Base-by-base conservation (phyloP, 1,140 invertebrate species). In the Drosophila fuyamai region DNA sequence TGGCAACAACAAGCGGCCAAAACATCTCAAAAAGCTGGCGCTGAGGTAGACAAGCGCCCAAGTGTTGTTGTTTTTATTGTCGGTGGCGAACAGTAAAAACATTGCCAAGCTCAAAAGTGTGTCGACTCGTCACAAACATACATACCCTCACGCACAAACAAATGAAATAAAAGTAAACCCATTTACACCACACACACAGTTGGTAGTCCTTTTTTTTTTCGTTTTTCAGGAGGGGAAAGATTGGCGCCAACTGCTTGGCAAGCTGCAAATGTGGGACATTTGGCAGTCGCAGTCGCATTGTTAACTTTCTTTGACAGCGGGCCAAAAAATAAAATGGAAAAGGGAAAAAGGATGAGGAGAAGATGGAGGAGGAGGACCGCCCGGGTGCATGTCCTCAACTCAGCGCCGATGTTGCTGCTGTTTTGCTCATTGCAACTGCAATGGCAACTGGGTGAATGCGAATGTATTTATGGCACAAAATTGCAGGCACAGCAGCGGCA, bases 141-240 rank as follows among this genome's bases (percentile, higher is more conserved):
- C 48, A 44, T 53, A 72, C 40, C 32, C 63, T 43, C 65, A 75
- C 65, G 53, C 81, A 83, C 58, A 76, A 73, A 82, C 79, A 88
- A 88, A 88, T 88, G 83, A 88, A 89, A 88, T 88, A 88, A 88
- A 88, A 88, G 84, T 88, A 88, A 89, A 88, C 84, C 84, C 80
- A 88, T 88, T 88, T 88, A 88, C 84, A 89, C 80, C 84, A 80
- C 77, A 86, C 58, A 57, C 62, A 72, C 63, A 59, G 35, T 54
- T 7, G 62, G 16, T 14, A 41, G 38, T 23, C 48, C 48, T 51
- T 35, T 32, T 51, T 50, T 29, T 32, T 32, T 14, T 51, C 3
- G 1, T 16, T 32, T 50, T 29, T n/a, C n/a, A n/a, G 0, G 23
- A 50, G 47, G 48, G 74, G 23, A 16, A 13, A 29, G 53, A 59